Evolutionary conservation across 2,113 vertebrate genomes (phyloP).

Genomic region (Xerus inauris): DNA sequence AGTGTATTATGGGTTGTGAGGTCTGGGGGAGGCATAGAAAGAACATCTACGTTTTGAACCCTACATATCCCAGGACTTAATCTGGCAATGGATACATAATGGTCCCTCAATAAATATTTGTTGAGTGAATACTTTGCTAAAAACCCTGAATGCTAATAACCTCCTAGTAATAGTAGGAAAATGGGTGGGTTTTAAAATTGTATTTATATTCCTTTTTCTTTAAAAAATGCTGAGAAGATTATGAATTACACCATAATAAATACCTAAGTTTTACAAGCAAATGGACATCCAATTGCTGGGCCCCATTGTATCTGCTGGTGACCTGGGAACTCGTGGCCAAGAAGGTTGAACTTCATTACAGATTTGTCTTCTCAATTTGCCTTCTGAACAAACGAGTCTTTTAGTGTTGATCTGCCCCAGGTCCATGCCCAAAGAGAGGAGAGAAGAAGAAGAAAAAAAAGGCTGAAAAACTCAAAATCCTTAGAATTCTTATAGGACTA

Average conservation of each 20-base stretch:
- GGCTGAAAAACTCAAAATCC: neutral
- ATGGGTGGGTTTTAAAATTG: too few relatives aligned
- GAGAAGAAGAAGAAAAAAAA: neutral
- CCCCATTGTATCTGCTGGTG: neutral
- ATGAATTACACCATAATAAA: neutral
- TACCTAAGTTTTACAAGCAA: too few relatives aligned
- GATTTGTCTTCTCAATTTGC: neutral
- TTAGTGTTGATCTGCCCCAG: neutral
- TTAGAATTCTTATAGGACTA: constrained; percentile 3
- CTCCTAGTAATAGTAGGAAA: neutral
- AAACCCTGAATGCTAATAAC: neutral
- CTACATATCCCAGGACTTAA: neutral
- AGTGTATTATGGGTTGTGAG: neutral
- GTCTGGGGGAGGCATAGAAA: neutral
- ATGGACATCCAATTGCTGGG: neutral
- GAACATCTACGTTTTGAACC: neutral
- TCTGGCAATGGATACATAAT: neutral
- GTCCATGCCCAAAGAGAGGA: neutral
- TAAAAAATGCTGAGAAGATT: neutral
- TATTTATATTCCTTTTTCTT: neutral
- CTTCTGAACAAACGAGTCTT: neutral
- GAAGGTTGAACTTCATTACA: neutral
- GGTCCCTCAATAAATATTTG: neutral
- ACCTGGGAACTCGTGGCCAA: neutral
- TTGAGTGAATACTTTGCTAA: neutral